Base-by-base conservation (phyloP, 2,888 invertebrate species). In the Rhimphoctona megacephalus region DNA sequence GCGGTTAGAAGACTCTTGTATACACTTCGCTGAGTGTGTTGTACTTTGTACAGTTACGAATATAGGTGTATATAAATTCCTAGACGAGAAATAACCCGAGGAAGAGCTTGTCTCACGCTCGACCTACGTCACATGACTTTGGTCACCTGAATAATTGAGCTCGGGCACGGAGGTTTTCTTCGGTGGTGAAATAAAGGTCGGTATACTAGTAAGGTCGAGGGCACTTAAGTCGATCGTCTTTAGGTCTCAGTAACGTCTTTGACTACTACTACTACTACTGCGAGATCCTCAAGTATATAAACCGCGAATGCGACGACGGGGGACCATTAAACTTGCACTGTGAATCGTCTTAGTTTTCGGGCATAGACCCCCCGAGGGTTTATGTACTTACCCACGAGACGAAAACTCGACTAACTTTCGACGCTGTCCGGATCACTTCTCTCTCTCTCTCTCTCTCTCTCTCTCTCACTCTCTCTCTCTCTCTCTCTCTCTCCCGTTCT, bases 181-280 rank as follows among this genome's bases (percentile, higher is more conserved):
- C 54, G 76, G 19, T 81, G 64, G 74, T 76, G 70, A 84, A 87
- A 84, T 85, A 77, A 78, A 83, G 78, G 69, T 64, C 46, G 39
- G 54, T 14, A 22, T 17, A 36, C 14, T 6, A 9, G 14, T 36
- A 88, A 86, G 88, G 88, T 85, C 83, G 87, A 81, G 87, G 85
- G 85, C 89, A 90, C 89, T 92, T 92, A 91, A 91, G 91, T 90
- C 89, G 91, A 91, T 92, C 92, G 92, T 91, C 91, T 92, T 92
- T 91, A 91, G 89, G 90, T 90, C 90, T 90, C 90, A 91, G 88
- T 87, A 87, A 88, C 89, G 81, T 86, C 86, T 87, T 87, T 79
- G 79, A 11, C 43, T 43, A 43, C 64, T 70, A 69, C 69, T 76
- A 74, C 25, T 64, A 46, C 33, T 39, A 22, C 73, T n/a, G 14